Conservation (phyloP, 2,888 invertebrate genomes). For the Caenorhabditis sp. region DNA sequence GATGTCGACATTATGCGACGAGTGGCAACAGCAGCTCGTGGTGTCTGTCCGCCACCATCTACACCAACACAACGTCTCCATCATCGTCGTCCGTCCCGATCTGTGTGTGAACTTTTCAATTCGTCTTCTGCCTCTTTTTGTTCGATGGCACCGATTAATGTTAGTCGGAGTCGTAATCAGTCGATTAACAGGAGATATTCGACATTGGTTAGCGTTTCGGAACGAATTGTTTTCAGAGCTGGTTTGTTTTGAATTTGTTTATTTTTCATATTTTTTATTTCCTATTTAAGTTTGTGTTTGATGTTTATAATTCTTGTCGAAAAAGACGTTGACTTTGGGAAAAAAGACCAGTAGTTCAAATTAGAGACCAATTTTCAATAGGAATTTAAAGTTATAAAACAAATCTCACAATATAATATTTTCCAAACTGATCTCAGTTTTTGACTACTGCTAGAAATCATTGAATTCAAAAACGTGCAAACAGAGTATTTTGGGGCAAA, state of each 20-base stretch:
- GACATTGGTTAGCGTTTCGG: constrained; percentile 37
- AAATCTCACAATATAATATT: too few relatives aligned
- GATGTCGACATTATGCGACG: constrained; percentile 46
- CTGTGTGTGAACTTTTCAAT: constrained; percentile 40
- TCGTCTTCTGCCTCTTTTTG: neutral
- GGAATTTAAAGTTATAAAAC: too few relatives aligned
- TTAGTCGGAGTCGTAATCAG: constrained; percentile 22
- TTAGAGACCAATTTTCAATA: too few relatives aligned
- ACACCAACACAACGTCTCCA: neutral
- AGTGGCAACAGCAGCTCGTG: constrained; percentile 45
- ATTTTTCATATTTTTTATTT: neutral
- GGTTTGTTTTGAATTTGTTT: constrained; percentile 12
- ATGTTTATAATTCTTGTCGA: neutral
- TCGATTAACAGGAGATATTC: constrained; percentile 28
- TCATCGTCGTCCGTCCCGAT: constrained; percentile 41
- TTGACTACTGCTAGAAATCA: too few relatives aligned
- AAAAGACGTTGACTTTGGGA: neutral
- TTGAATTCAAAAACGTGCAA: too few relatives aligned
- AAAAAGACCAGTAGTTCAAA: too few relatives aligned
- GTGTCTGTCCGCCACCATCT: constrained; percentile 39
- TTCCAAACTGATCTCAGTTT: too few relatives aligned
- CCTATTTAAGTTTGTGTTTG: neutral
- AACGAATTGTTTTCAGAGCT: constrained; percentile 25
- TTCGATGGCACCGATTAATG: constrained; percentile 37
- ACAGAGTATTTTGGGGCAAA: too few relatives aligned